phyloP scores from a whole-genome alignment of 2,797 vertebrate species.

The Yasuhikotakia modesta region DNA sequence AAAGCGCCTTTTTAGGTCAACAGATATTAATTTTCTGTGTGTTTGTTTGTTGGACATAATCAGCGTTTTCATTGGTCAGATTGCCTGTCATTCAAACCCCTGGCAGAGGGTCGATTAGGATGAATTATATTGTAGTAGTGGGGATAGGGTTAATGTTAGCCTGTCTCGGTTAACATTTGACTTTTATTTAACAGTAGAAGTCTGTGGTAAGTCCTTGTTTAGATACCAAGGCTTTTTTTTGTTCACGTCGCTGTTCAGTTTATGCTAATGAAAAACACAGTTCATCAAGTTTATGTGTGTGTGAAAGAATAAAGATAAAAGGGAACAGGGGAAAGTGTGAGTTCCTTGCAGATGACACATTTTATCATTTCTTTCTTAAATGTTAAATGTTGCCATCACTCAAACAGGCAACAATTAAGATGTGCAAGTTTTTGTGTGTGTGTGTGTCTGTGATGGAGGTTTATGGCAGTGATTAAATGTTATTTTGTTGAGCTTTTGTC shows the following conservation, averaged over 20 bases:
- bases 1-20: too few species aligned
- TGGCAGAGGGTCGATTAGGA: too few species aligned
- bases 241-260: slow-evolving; percentile 1
- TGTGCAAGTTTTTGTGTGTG: neutral
- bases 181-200: neutral
- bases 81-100: too few species aligned
- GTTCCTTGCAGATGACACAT: slow-evolving; percentile 8
- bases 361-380: slow-evolving; percentile 18
- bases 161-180: neutral
- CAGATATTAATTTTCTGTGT: too few species aligned
- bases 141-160: neutral
- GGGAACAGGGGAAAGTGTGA: neutral
- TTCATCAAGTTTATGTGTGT: slow-evolving; percentile 25
- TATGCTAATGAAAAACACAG: slow-evolving; percentile 4
- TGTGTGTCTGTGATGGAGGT: neutral
- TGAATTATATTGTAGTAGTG: neutral
- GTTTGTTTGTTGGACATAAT: too few species aligned
- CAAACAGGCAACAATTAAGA: slow-evolving; percentile 25
- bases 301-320: neutral
- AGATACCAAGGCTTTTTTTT: neutral
- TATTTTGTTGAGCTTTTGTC: slow-evolving; percentile 18
- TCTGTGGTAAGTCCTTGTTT: neutral
- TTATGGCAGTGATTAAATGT: neutral
- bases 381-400: slow-evolving; percentile 29
- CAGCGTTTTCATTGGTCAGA: too few species aligned